These are phyloP conservation scores for Corynorhinus townsendii DNA, from an alignment of 2,113 vertebrate species.

Conservation along the genomic window DNA sequence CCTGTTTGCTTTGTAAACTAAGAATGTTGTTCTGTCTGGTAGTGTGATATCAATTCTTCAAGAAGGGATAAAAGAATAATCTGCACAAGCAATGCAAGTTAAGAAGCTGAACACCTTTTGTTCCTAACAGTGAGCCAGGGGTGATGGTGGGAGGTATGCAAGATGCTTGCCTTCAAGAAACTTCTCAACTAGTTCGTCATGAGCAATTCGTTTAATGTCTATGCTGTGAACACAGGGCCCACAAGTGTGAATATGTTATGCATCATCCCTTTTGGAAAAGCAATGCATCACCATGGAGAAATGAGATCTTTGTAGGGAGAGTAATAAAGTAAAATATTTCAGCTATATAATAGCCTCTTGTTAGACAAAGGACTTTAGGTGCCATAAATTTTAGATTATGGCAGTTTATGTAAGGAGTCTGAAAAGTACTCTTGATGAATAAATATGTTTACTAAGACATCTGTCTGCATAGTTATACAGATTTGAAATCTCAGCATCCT, in stretches of 20 bases:
- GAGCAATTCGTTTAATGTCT: background rate
- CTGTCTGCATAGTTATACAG: background rate
- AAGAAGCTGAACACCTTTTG: background rate
- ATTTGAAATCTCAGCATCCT: conserved; percentile 53
- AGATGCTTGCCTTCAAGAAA: background rate
- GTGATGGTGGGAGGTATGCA: background rate
- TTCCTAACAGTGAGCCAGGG: background rate
- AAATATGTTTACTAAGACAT: conserved; percentile 45
- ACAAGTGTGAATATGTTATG: background rate
- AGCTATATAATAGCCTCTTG: conserved; percentile 37
- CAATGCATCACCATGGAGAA: conserved; percentile 31
- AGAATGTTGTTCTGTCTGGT: background rate
- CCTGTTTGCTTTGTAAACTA: background rate
- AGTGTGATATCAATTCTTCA: background rate
- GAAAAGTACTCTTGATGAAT: conserved; percentile 37
- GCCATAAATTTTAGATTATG: conserved; percentile 49
- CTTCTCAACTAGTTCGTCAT: background rate
- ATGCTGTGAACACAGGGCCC: background rate
- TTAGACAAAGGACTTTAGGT: conserved; percentile 45
- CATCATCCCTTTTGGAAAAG: conserved; percentile 34
- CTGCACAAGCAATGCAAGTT: background rate
- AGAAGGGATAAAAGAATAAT: background rate
- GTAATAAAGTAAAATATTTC: conserved; percentile 61
- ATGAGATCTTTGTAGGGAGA: conserved; percentile 31
- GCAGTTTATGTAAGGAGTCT: conserved; percentile 20